These are phyloP conservation scores for Epinephelus cyanopodus DNA, from an alignment of 2,113 vertebrate species.

Conservation along the genomic window DNA sequence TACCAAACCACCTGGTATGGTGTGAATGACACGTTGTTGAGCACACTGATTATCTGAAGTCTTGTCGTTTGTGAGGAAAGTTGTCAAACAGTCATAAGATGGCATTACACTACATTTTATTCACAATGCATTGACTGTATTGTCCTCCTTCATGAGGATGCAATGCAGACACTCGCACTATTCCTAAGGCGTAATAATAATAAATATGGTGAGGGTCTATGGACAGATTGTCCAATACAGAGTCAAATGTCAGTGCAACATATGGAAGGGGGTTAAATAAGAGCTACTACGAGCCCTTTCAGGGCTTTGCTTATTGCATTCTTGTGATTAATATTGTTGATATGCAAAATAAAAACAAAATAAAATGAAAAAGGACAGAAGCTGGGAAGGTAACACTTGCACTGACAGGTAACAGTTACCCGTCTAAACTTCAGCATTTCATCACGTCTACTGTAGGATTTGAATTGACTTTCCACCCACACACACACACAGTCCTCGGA, in stretches of 20 bases:
- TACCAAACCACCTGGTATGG: slow-evolving; percentile 42
- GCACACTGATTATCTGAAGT: slow-evolving; percentile 70
- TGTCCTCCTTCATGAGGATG: slow-evolving; percentile 68
- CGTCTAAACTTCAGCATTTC: slow-evolving; percentile 75
- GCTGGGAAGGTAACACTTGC: slow-evolving; percentile 71
- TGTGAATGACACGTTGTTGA: slow-evolving; percentile 49
- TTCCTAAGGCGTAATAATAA: slow-evolving; percentile 74
- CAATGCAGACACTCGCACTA: slow-evolving; percentile 70
- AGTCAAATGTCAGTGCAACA: slow-evolving; percentile 82
- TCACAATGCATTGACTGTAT: slow-evolving; percentile 61
- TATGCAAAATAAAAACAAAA: slow-evolving; percentile 72
- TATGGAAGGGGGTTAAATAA: slow-evolving; percentile 77
- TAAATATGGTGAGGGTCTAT: slow-evolving; percentile 79
- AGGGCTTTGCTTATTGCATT: slow-evolving; percentile 84
- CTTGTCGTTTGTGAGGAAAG: slow-evolving; percentile 63
- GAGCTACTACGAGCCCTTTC: slow-evolving; percentile 77
- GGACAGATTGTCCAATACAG: slow-evolving; percentile 81
- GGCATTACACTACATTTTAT: slow-evolving; percentile 70
- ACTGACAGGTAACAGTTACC: slow-evolving; percentile 70
- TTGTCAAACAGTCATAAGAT: slow-evolving; percentile 66
- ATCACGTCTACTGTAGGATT: slow-evolving; percentile 70
- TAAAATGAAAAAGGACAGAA: slow-evolving; percentile 54
- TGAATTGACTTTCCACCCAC: slow-evolving; percentile 70
- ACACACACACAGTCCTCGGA: slow-evolving; percentile 83
- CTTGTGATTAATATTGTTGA: slow-evolving; percentile 77